A percentile compares a stretch with the other conserved stretches of the same genome.
Conservation (phyloP, 2,113 vertebrate genomes). For the Hippocampus abdominalis region DNA sequence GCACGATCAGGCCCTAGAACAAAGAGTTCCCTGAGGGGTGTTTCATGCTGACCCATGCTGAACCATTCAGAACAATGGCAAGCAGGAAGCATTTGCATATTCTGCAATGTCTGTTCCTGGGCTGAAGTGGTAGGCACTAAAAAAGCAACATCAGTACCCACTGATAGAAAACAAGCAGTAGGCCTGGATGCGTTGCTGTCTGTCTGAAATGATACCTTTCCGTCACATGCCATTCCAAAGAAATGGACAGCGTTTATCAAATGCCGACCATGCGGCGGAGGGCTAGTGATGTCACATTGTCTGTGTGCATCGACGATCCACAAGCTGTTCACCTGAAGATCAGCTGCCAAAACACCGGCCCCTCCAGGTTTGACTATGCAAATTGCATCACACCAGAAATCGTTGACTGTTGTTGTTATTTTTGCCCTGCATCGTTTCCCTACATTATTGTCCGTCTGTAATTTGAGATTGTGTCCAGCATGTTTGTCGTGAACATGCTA, state of each 20-base stretch:
- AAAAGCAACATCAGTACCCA: slow-evolving; percentile 75
- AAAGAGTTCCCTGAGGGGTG: slow-evolving; percentile 75
- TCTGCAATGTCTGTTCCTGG: slow-evolving; percentile 66
- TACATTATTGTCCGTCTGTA: not conserved
- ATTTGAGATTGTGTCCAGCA: not conserved
- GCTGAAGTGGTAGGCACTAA: slow-evolving; percentile 67
- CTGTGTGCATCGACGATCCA: slow-evolving; percentile 55
- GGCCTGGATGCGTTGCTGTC: slow-evolving; percentile 58
- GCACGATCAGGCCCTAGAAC: slow-evolving; percentile 70
- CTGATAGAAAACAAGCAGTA: slow-evolving; percentile 67
- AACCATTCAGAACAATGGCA: slow-evolving; percentile 71
- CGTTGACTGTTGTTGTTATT: slow-evolving; percentile 21
- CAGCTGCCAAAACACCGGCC: slow-evolving; percentile 58
- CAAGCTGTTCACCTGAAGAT: slow-evolving; percentile 65
- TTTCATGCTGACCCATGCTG: slow-evolving; percentile 69
- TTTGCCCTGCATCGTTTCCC: not conserved
- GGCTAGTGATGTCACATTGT: slow-evolving; percentile 35
- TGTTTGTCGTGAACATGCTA: not conserved
- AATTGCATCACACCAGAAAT: slow-evolving; percentile 20
- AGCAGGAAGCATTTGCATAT: slow-evolving; percentile 75
- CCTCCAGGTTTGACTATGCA: slow-evolving; percentile 21
- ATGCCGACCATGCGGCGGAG: slow-evolving; percentile 52
- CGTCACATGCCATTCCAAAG: slow-evolving; percentile 66
- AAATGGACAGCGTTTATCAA: slow-evolving; percentile 65
- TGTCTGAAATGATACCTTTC: slow-evolving; percentile 58